Conservation (phyloP, 1,140 invertebrate genomes). For the Monomorium pharaonis region DNA sequence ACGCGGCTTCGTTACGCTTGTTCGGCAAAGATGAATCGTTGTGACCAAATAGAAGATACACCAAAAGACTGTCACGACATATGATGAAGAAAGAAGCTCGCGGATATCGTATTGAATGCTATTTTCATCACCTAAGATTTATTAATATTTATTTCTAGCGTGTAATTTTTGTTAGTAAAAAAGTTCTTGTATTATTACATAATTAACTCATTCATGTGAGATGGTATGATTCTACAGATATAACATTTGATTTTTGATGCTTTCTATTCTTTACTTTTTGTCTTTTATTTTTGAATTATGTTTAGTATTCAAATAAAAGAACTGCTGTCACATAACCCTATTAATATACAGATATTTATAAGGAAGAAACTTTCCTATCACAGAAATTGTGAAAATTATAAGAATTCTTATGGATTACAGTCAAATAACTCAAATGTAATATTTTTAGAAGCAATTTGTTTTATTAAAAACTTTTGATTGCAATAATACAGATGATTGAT, state of each 20-base stretch:
- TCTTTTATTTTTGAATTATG: background rate
- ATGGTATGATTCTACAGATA: background rate
- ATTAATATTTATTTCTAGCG: background rate
- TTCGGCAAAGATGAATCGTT: conserved; percentile 60
- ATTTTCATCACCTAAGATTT: background rate
- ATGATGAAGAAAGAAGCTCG: background rate
- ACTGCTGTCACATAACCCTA: background rate
- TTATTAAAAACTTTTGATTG: background rate
- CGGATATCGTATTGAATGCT: background rate
- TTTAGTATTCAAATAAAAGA: background rate
- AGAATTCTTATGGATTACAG: background rate
- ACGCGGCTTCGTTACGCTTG: conserved; percentile 51
- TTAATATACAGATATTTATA: background rate
- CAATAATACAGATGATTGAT: background rate
- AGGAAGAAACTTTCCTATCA: background rate
- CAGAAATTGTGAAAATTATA: conserved; percentile 4
- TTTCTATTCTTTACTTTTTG: background rate
- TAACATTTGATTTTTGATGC: background rate
- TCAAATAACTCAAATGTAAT: background rate
- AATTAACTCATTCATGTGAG: background rate
- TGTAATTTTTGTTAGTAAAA: background rate
- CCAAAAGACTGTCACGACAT: background rate
- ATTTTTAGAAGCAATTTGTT: background rate
- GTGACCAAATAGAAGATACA: background rate
- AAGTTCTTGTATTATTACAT: background rate